phyloP scores from a whole-genome alignment of 2,797 vertebrate genomes.

The Denticeps clupeoides region DNA sequence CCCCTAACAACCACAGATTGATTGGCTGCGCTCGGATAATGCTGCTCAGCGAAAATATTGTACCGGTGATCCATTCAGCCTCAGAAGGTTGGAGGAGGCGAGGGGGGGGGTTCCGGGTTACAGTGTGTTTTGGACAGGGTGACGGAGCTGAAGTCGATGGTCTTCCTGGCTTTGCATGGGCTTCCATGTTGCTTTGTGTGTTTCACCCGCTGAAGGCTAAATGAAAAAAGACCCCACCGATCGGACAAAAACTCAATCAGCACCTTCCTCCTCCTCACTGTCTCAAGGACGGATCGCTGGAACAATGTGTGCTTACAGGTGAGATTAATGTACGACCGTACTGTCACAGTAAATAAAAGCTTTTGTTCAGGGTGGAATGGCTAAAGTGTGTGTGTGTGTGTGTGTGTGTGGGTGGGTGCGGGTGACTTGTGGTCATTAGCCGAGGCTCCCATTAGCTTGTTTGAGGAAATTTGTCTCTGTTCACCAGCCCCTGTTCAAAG shows the following conservation, averaged over 20 bases:
- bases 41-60: too few species aligned
- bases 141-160: conserved; percentile 38
- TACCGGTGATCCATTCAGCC: too few species aligned
- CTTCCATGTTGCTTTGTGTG: conserved; percentile 16
- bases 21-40: too few species aligned
- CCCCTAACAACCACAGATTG: too few species aligned
- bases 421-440: conserved; percentile 46
- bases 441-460: conserved; percentile 47
- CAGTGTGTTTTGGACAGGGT: conserved; percentile 41
- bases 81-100: too few species aligned
- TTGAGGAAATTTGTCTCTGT: conserved; percentile 48
- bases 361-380: conserved; percentile 42
- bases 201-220: conserved; percentile 37
- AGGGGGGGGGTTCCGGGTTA: conserved; percentile 28
- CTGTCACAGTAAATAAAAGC: conserved; percentile 40
- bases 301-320: conserved; percentile 38
- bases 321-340: conserved; percentile 47
- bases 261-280: conserved; percentile 41
- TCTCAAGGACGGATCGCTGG: conserved; percentile 42
- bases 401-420: conserved; percentile 20
- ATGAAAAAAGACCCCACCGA: conserved; percentile 30
- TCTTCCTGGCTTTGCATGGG: conserved; percentile 15
- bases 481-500: conserved; percentile 28
- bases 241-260: conserved; percentile 40
- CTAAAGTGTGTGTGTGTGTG: conserved; percentile 23